Evolutionary conservation across 1,140 invertebrate genomes (phyloP).

Genomic region (Adelges cooleyi): DNA sequence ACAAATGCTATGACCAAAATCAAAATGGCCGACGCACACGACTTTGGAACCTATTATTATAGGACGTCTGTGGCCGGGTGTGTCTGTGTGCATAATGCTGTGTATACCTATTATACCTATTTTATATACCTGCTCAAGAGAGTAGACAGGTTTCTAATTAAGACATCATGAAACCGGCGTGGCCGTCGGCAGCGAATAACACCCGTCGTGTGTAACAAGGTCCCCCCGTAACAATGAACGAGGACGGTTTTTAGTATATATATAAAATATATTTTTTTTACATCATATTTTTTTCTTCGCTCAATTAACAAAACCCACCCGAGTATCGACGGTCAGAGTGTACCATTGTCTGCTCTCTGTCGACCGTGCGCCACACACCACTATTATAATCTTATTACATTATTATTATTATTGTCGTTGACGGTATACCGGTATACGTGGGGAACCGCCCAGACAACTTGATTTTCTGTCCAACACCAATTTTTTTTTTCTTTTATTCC

Average conservation of each 20-base stretch:
- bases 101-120: not conserved
- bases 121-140: not conserved
- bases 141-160: slow-evolving; percentile 24
- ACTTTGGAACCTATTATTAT: slow-evolving; percentile 8
- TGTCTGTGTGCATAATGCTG: not conserved
- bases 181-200: slow-evolving; percentile 9
- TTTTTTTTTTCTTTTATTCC: too few species aligned
- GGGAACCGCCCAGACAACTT: too few species aligned
- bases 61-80: slow-evolving; percentile 13
- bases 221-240: slow-evolving; percentile 5
- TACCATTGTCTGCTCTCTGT: too few species aligned
- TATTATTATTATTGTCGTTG: too few species aligned
- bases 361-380: too few species aligned
- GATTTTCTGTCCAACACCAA: too few species aligned
- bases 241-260: not conserved
- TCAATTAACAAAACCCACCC: slow-evolving; percentile 23
- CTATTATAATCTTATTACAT: too few species aligned
- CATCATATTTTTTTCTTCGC: not conserved
- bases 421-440: too few species aligned
- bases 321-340: not conserved
- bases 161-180: slow-evolving; percentile 21
- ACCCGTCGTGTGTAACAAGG: slow-evolving; percentile 18
- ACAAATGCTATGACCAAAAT: not conserved
- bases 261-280: not conserved
- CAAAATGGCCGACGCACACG: slow-evolving; percentile 19